These are phyloP conservation scores for Platypus cylindrus DNA, from an alignment of 2,888 invertebrate species.

Conservation along the genomic window DNA sequence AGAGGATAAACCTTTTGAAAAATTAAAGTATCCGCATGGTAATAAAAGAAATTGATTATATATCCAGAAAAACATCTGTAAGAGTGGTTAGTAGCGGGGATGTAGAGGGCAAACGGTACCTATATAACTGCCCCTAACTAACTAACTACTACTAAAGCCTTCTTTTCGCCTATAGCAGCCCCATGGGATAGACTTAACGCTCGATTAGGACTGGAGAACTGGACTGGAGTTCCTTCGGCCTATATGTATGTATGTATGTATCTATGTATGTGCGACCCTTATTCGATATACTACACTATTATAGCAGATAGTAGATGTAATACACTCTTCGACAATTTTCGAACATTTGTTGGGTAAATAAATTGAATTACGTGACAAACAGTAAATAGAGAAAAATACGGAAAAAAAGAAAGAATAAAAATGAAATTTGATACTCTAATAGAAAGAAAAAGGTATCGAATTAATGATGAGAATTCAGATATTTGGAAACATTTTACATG, in stretches of 20 bases:
- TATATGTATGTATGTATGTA: no score
- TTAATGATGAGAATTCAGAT: no score
- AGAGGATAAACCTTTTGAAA: slow-evolving; percentile 13
- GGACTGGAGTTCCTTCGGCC: no score
- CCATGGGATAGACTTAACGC: slow-evolving; percentile 33
- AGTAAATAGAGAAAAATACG: slow-evolving; percentile 20
- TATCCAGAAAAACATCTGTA: slow-evolving; percentile 22
- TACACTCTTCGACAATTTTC: slow-evolving; percentile 34
- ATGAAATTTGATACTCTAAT: no score
- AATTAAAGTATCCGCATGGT: slow-evolving; percentile 15
- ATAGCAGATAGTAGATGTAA: slow-evolving; percentile 34
- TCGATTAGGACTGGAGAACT: slow-evolving; percentile 36
- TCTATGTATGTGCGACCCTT: no score
- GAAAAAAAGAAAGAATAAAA: no score
- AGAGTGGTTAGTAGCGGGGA: slow-evolving; percentile 24
- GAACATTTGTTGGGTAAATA: slow-evolving; percentile 29
- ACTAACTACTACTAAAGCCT: no score
- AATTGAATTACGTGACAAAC: slow-evolving; percentile 30
- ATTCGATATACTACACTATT: no score
- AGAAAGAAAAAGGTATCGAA: no score
- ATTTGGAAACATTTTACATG: no score
- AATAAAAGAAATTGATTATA: slow-evolving; percentile 23
- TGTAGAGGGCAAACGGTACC: no score
- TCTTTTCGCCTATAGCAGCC: slow-evolving; percentile 17
- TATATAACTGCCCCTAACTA: slow-evolving; percentile 25